Evolutionary conservation across 2,888 invertebrate genomes (phyloP).

Genomic region (Tetranychus truncatus): DNA sequence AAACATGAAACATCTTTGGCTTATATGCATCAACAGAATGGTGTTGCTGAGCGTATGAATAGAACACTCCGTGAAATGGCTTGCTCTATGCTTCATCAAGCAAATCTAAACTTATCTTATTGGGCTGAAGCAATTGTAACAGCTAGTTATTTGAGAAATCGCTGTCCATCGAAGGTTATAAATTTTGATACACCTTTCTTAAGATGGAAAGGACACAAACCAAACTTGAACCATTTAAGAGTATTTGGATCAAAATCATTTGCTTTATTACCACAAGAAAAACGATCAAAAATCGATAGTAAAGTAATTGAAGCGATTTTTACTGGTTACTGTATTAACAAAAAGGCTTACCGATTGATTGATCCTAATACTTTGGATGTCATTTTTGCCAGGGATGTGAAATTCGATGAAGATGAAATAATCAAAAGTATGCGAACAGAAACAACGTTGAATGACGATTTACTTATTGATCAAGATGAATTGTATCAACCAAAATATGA

Average conservation of each 20-base stretch:
- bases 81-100: slow-evolving; percentile 15
- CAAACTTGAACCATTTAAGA: background rate
- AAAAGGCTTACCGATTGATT: slow-evolving; percentile 15
- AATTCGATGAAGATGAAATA: slow-evolving; percentile 6
- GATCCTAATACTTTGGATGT: background rate
- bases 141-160: slow-evolving; percentile 24
- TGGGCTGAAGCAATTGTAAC: slow-evolving; percentile 25
- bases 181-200: background rate
- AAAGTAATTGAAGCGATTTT: slow-evolving; percentile 11
- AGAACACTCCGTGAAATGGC: slow-evolving; percentile 25
- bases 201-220: background rate
- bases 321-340: slow-evolving; percentile 13
- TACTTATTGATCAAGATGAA: background rate
- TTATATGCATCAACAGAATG: slow-evolving; percentile 26
- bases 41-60: slow-evolving; percentile 26
- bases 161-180: background rate
- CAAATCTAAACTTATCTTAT: background rate
- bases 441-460: background rate
- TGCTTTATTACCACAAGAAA: background rate
- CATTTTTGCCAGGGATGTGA: background rate
- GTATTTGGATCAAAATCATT: slow-evolving; percentile 12
- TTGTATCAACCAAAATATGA: background rate
- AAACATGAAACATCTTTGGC: slow-evolving; percentile 20
- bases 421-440: background rate
- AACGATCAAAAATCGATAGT: slow-evolving; percentile 9